These are phyloP conservation scores for Drosophila burlai DNA, from an alignment of 1,140 invertebrate genomes.

Conservation along the genomic window DNA sequence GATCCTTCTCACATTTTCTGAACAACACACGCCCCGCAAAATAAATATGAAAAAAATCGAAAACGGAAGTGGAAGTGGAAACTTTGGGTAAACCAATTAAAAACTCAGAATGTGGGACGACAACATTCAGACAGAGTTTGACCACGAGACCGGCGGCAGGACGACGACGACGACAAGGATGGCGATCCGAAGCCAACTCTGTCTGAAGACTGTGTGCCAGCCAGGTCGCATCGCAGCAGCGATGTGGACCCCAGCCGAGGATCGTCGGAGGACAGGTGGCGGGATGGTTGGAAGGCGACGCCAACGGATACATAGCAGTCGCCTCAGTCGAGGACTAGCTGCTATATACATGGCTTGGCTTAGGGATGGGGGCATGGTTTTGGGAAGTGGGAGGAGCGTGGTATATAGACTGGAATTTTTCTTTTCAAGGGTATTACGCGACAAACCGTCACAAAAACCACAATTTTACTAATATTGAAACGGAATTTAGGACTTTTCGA, in stretches of 20 bases:
- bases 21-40: slow-evolving; percentile 65
- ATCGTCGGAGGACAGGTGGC: slow-evolving; percentile 62
- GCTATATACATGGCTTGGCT: slow-evolving; percentile 2
- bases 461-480: not conserved
- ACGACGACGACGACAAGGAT: slow-evolving; percentile 43
- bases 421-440: slow-evolving; percentile 46
- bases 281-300: slow-evolving; percentile 43
- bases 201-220: slow-evolving; percentile 83
- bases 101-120: slow-evolving; percentile 56
- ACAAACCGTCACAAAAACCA: slow-evolving; percentile 4
- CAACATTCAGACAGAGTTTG: slow-evolving; percentile 79
- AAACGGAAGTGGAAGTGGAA: slow-evolving; percentile 24
- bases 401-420: slow-evolving; percentile 74
- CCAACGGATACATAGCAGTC: slow-evolving; percentile 57
- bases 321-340: slow-evolving; percentile 44
- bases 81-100: slow-evolving; percentile 37
- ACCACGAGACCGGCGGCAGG: slow-evolving; percentile 67
- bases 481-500: not conserved
- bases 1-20: slow-evolving; percentile 52
- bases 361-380: not conserved
- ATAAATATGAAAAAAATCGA: slow-evolving; percentile 17
- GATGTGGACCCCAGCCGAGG: slow-evolving; percentile 59
- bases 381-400: slow-evolving; percentile 24
- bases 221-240: slow-evolving; percentile 17
- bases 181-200: slow-evolving; percentile 81